Conservation (phyloP, 2,888 invertebrate genomes). For the Cephus sareptanus region DNA sequence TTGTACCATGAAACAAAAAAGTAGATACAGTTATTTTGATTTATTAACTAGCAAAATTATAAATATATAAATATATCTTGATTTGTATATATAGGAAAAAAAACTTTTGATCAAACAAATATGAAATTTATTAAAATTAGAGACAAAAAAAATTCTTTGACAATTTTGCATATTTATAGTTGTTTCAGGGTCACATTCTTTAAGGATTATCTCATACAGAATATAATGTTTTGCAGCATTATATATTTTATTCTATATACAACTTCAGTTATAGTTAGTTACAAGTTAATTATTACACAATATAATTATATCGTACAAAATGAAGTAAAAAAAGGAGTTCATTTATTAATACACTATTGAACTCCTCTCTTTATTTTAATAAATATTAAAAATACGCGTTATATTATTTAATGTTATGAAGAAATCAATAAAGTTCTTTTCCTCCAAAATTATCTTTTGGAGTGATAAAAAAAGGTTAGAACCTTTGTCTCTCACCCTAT, state of each 20-base stretch:
- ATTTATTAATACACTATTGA: not conserved
- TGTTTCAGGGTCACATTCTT: not conserved
- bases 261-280: not conserved
- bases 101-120: not conserved
- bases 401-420: not conserved
- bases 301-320: not conserved
- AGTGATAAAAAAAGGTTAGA: not conserved
- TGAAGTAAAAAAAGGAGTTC: not conserved
- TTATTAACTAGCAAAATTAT: too few relatives aligned
- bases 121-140: not conserved
- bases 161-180: not conserved
- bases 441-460: not conserved
- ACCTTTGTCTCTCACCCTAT: conserved; percentile 37
- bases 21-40: not conserved
- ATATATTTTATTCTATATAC: not conserved
- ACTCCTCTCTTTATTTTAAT: not conserved
- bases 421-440: not conserved
- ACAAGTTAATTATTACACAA: not conserved
- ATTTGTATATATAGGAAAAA: not conserved
- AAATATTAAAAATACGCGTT: not conserved
- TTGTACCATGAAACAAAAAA: not conserved
- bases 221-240: not conserved
- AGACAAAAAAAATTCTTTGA: not conserved
- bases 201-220: not conserved
- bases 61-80: not conserved